Evolutionary conservation across 2,113 vertebrate species (phyloP), one percentile per base, ranked within the genome.

Genomic region (Pseudonaja textilis): DNA sequence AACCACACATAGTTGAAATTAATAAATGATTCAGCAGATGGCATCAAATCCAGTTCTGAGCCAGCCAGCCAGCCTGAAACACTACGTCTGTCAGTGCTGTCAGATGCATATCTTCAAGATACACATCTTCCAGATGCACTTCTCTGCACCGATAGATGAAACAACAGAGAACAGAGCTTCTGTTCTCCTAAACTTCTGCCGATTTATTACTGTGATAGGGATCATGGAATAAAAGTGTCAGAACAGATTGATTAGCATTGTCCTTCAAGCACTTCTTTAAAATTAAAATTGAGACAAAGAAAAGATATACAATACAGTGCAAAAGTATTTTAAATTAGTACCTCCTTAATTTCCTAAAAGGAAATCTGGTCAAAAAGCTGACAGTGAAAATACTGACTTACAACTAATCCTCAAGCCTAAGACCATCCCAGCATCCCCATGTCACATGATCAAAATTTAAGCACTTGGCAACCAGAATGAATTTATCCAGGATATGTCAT

Each of bases 61-160:
- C 39, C 89, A 87, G 86, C 89, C 50, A 81, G 90, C 29, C 89
- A 87, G 86, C 90, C 50, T 88, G 90, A 39, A 42, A 39, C 34
- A 42, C 18, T 8, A 81, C 2, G 3, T 34, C 90, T 88, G 85
- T 29, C 4, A 29, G 26, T 92, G n/a, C 11, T 87, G n/a, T 45
- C 47, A 47, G 26, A 3, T 47, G 39, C 8, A 45, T 85, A 7
- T 1, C 74, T 59, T 23, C 23, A 23, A 59, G 57, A 25, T 59
- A 23, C 23, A 3, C 87, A 7, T 1, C 74, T 59, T 23, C 23
- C 57, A 59, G 57, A 25, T 26, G 57, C 25, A 3, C 87, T 1
- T 1, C 52, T 95, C 95, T 93, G 93, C 54, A 94, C 93, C 87
- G 42, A 94, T 54, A 89, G 61, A 39, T 45, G 93, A n/a, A 16